Evolutionary conservation across 2,888 invertebrate genomes (phyloP).

Genomic region (Sycophila texana): DNA sequence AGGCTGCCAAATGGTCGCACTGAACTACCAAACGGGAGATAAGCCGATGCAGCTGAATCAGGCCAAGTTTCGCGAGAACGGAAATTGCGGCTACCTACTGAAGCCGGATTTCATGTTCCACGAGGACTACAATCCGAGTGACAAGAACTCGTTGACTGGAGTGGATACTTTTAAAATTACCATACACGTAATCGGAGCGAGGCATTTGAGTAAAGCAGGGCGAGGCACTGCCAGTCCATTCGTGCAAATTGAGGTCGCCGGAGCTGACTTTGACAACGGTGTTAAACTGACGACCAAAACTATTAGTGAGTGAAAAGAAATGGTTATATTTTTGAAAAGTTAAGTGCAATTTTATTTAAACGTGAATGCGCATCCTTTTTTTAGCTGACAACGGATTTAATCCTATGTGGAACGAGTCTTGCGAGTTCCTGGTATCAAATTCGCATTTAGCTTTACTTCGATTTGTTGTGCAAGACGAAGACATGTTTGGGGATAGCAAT

Average conservation of each 20-base stretch:
- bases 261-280: constrained; percentile 91
- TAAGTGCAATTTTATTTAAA: constrained; percentile 36
- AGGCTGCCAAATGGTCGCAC: constrained; percentile 97
- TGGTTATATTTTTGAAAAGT: background rate
- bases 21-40: constrained; percentile 98
- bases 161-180: constrained; percentile 81
- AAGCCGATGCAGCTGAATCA: constrained; percentile 97
- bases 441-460: constrained; percentile 90
- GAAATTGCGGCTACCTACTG: constrained; percentile 93
- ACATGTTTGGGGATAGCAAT: constrained; percentile 97
- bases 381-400: constrained; percentile 94
- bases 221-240: constrained; percentile 92
- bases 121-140: constrained; percentile 87
- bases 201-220: constrained; percentile 90
- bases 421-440: constrained; percentile 88
- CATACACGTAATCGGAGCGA: constrained; percentile 90
- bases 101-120: constrained; percentile 93
- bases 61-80: constrained; percentile 94
- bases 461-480: constrained; percentile 95
- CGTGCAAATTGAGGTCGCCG: constrained; percentile 93
- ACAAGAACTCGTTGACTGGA: constrained; percentile 79
- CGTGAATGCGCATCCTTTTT: constrained; percentile 34
- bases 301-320: constrained; percentile 79
- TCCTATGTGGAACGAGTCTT: constrained; percentile 92
- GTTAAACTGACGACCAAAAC: constrained; percentile 90